phyloP scores from a whole-genome alignment of 2,797 vertebrate genomes.

The Falco peregrinus region DNA sequence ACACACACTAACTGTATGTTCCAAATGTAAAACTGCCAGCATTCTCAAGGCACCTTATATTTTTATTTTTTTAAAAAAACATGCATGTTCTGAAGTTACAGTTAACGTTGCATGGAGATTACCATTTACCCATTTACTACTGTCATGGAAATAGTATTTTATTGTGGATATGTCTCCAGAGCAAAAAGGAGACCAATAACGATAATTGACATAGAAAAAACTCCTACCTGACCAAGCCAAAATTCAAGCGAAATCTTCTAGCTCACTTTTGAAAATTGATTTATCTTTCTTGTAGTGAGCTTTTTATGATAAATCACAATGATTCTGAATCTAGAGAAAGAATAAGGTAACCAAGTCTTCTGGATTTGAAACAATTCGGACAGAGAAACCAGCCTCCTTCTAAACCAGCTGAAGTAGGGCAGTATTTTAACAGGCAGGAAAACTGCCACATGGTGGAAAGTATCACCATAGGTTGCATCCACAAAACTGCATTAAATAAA shows the following conservation, averaged over 20 bases:
- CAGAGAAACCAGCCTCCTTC: constrained; percentile 26
- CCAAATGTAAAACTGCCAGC: constrained; percentile 86
- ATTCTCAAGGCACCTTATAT: constrained; percentile 86
- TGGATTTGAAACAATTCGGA: not conserved
- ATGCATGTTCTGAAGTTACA: constrained; percentile 85
- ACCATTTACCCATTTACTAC: constrained; percentile 69
- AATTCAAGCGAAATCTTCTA: constrained; percentile 63
- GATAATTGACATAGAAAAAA: constrained; percentile 34
- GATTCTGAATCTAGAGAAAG: constrained; percentile 28
- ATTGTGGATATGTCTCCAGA: constrained; percentile 81
- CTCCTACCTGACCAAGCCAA: constrained; percentile 36
- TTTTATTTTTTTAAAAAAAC: constrained; percentile 83
- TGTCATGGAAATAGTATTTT: constrained; percentile 81
- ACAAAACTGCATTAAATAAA: constrained; percentile 20
- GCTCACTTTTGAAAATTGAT: constrained; percentile 35
- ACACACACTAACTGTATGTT: constrained; percentile 81
- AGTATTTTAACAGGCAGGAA: constrained; percentile 2
- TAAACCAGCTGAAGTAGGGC: not conserved
- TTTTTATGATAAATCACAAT: constrained; percentile 25
- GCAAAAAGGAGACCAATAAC: constrained; percentile 71
- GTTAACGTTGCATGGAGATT: constrained; percentile 85
- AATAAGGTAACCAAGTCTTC: not conserved
- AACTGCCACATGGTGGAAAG: constrained; percentile 28
- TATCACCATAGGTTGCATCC: not conserved
- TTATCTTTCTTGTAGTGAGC: constrained; percentile 37